Percentiles rank a stretch among this genome's conserved stretches.
Evolutionary conservation across 2,113 vertebrate species (phyloP).

Genomic region (Xenopus laevis): DNA sequence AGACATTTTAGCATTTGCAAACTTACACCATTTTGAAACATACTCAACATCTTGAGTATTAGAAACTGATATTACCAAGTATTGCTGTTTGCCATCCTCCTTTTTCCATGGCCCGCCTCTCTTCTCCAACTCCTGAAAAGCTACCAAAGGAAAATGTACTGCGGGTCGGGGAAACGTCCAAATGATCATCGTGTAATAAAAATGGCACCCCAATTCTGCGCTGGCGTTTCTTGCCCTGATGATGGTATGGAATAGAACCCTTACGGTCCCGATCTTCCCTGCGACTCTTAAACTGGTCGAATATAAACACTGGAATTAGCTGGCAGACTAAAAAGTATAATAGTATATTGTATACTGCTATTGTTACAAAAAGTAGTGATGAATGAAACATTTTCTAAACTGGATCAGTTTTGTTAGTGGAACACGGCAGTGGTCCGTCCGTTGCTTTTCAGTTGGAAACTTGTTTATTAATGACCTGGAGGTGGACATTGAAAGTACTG

Average conservation of each 20-base stretch:
- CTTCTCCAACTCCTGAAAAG: slow-evolving; percentile 91
- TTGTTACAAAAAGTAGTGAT: too few relatives aligned
- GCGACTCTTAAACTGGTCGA: slow-evolving; percentile 86
- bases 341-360: too few relatives aligned
- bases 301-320: not conserved
- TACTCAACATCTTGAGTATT: not conserved
- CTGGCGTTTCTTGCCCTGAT: slow-evolving; percentile 88
- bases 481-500: too few relatives aligned
- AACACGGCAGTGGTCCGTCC: too few relatives aligned
- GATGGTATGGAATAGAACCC: slow-evolving; percentile 92
- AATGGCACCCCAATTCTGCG: slow-evolving; percentile 93
- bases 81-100: slow-evolving; percentile 94
- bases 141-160: slow-evolving; percentile 96
- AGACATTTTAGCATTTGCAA: too few relatives aligned
- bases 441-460: too few relatives aligned
- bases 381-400: too few relatives aligned
- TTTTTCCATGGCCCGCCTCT: slow-evolving; percentile 83
- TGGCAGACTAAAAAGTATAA: too few relatives aligned
- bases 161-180: slow-evolving; percentile 93
- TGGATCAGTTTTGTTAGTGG: too few relatives aligned
- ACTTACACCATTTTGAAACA: not conserved
- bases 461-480: too few relatives aligned
- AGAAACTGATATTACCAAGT: slow-evolving; percentile 71
- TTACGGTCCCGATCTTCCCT: slow-evolving; percentile 93
- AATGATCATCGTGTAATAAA: slow-evolving; percentile 89